A percentile compares a stretch with the other conserved stretches of the same genome.
These are phyloP conservation scores for Apogon talboti DNA, from an alignment of 2,797 vertebrate species.

Conservation along the genomic window DNA sequence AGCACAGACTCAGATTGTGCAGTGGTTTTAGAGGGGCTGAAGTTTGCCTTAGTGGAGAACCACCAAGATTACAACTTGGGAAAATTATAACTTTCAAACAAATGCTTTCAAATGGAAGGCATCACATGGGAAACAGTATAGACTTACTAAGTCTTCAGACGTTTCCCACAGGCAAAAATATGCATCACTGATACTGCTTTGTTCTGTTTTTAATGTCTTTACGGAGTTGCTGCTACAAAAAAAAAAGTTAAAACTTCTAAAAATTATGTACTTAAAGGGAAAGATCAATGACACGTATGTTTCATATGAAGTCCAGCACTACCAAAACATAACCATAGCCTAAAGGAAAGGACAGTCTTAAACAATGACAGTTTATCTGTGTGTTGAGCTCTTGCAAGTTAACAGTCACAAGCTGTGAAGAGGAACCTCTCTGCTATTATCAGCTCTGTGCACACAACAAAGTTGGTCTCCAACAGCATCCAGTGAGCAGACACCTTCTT, in stretches of 20 bases:
- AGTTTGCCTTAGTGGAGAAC: conserved; percentile 58
- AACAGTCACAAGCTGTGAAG: conserved; percentile 2
- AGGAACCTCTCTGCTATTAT: conserved; percentile 41
- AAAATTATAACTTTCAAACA: conserved; percentile 66
- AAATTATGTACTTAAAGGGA: conserved; percentile 17
- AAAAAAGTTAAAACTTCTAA: conserved; percentile 18
- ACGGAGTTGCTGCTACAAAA: too few species aligned
- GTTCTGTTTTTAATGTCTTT: conserved; percentile 9
- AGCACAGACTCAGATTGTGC: conserved; percentile 32
- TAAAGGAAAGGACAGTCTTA: neutral
- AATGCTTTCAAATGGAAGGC: conserved; percentile 57
- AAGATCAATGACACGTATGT: too few species aligned
- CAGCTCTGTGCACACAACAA: conserved; percentile 37
- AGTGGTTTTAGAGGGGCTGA: conserved; percentile 43
- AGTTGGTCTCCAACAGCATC: conserved; percentile 1
- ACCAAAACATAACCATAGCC: conserved; percentile 8
- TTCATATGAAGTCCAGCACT: too few species aligned
- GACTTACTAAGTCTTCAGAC: conserved; percentile 21
- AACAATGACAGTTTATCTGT: conserved; percentile 5
- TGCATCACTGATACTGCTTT: conserved; percentile 45
- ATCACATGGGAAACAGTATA: conserved; percentile 40
- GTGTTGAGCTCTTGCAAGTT: neutral
- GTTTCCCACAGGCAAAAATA: conserved; percentile 55
- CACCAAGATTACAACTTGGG: conserved; percentile 61
- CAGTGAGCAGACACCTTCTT: conserved; percentile 15